Conservation (phyloP, 1,140 invertebrate genomes). For the Panagrolaimus sp. region DNA sequence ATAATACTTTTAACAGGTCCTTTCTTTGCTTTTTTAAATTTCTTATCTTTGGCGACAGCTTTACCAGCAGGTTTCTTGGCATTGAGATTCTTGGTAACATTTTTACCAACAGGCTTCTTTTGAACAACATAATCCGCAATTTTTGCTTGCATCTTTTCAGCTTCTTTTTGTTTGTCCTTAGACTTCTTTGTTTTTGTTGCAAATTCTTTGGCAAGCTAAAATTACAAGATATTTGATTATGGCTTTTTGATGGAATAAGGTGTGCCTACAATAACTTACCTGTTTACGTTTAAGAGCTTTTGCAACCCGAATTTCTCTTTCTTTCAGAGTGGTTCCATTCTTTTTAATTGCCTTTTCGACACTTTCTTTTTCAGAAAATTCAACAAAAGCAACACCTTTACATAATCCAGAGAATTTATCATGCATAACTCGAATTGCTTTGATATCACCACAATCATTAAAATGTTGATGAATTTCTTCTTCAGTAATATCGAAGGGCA, state of each 20-base stretch:
- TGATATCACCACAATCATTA: neutral
- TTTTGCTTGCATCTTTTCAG: constrained; percentile 9
- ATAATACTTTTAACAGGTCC: too few species aligned
- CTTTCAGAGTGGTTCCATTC: constrained; percentile 8
- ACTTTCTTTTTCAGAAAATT: neutral
- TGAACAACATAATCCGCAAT: constrained; percentile 6
- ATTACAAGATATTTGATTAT: too few species aligned
- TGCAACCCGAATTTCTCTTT: constrained; percentile 6
- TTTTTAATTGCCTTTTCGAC: constrained; percentile 3
- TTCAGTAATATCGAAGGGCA: constrained; percentile 10
- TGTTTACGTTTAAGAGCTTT: constrained; percentile 13
- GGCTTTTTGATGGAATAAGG: too few species aligned
- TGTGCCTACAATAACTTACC: too few species aligned
- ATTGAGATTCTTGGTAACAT: neutral
- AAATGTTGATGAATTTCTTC: constrained; percentile 15
- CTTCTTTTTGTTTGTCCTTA: constrained; percentile 1
- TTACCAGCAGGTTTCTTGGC: neutral
- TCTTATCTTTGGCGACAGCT: neutral
- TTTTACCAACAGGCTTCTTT: neutral
- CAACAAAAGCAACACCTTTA: constrained; percentile 9
- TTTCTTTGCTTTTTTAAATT: neutral
- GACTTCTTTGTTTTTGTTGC: constrained; percentile 7
- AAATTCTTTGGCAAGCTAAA: neutral
- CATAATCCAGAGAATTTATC: neutral
- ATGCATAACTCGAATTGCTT: constrained; percentile 5